These are phyloP conservation scores for honey bee (Apis mellifera) DNA, from an alignment of 1,140 invertebrate genomes.

Conservation along the genomic window Amel_HAv3.1 CM009933.2:13593001-13593500, in stretches of 20 bases:
- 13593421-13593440: slow-evolving; percentile 98
- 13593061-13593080: no score
- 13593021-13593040: no score
- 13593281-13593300: slow-evolving; percentile 91
- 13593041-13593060: no score
- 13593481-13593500: slow-evolving; percentile 1
- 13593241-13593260: slow-evolving; percentile 97
- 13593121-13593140: no score
- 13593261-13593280: slow-evolving; percentile 98
- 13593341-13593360: slow-evolving; percentile 99
- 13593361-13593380: slow-evolving; percentile 97
- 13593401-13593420: slow-evolving; percentile 89
- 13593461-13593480: background rate
- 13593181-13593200: background rate
- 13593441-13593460: slow-evolving; percentile 10
- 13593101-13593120: no score
- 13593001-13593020: no score
- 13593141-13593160: no score
- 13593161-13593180: no score
- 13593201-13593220: slow-evolving; percentile 6
- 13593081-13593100: no score
- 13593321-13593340: slow-evolving; percentile 97
- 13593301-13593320: slow-evolving; percentile 98
- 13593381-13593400: slow-evolving; percentile 93
- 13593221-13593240: slow-evolving; percentile 79